These are phyloP conservation scores for Callopanchax toddi DNA, from an alignment of 2,113 vertebrate species.

Conservation along the genomic window DNA sequence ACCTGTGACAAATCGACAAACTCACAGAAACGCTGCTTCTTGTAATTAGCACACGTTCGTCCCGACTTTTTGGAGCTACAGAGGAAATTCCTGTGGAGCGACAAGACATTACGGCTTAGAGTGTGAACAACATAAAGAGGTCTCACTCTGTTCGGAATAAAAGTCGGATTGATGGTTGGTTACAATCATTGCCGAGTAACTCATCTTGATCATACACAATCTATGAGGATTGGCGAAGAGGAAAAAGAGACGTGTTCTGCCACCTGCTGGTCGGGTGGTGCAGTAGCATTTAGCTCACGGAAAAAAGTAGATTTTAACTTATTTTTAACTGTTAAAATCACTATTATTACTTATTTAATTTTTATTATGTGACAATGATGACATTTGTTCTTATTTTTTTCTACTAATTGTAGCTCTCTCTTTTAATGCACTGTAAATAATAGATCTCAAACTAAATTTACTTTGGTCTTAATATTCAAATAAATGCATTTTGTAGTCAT, in stretches of 20 bases:
- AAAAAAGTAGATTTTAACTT: no score
- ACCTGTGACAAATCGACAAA: background rate
- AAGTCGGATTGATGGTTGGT: background rate
- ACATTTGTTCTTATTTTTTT: no score
- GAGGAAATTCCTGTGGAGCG: conserved; percentile 14
- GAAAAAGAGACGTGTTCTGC: background rate
- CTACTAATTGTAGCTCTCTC: no score
- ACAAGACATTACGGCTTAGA: background rate
- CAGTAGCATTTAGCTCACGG: background rate
- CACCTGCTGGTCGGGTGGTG: conserved; percentile 42
- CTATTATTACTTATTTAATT: no score
- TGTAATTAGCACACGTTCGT: conserved; percentile 35
- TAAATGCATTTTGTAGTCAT: no score
- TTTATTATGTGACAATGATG: no score
- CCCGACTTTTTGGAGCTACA: conserved; percentile 16
- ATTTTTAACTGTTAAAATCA: no score
- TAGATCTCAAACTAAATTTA: no score
- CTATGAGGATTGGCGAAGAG: background rate
- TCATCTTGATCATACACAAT: background rate
- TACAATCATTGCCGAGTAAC: background rate
- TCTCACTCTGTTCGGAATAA: conserved; percentile 17
- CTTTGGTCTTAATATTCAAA: no score
- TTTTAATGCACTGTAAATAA: no score
- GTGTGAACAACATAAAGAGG: background rate
- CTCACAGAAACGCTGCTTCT: conserved; percentile 25